These are phyloP conservation scores for Hecatera dysodea DNA, from an alignment of 2,888 invertebrate genomes.

Conservation along the genomic window DNA sequence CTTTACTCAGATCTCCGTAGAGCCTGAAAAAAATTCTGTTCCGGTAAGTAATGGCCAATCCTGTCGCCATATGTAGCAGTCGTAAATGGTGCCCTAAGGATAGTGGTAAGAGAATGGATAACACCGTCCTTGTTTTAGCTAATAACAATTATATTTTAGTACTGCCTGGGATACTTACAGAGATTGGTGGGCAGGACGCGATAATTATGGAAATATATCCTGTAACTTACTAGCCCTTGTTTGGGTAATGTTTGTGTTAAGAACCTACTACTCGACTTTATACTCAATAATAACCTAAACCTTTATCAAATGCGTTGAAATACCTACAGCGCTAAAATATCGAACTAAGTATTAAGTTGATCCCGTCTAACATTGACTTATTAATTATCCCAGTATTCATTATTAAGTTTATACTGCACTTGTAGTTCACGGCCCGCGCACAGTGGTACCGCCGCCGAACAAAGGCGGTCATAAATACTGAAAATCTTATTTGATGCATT, in stretches of 20 bases:
- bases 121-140: background rate
- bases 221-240: background rate
- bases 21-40: background rate
- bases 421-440: too few relatives aligned
- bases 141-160: slow-evolving; percentile 12
- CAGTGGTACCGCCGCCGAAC: too few relatives aligned
- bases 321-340: background rate
- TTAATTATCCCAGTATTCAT: background rate
- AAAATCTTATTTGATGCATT: too few relatives aligned
- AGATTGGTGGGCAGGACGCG: background rate
- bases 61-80: slow-evolving; percentile 1
- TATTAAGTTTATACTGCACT: background rate
- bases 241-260: too few relatives aligned
- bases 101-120: slow-evolving; percentile 3
- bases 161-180: background rate
- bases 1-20: background rate
- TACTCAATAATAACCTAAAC: too few relatives aligned
- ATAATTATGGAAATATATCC: slow-evolving; percentile 1
- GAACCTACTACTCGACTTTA: too few relatives aligned
- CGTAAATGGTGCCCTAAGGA: background rate
- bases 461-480: too few relatives aligned
- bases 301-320: background rate
- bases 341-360: background rate
- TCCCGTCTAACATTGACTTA: background rate
- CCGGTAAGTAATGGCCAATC: slow-evolving; percentile 11